Conservation (phyloP, 2,888 invertebrate species). For the Drosophila melanosoma region DNA sequence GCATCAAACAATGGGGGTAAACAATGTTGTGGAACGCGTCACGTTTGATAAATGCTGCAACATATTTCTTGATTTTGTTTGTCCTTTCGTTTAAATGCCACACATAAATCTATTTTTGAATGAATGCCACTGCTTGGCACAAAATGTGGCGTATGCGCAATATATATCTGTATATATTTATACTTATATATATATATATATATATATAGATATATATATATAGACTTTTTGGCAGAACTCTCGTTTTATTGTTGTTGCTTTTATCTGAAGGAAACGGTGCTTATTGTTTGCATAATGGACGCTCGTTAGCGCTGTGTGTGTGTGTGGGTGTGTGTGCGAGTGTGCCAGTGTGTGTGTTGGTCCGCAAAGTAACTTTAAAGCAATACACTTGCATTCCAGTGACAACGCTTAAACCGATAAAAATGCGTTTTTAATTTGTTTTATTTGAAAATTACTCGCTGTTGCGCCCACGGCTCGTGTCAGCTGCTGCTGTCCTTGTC, state of each 20-base stretch:
- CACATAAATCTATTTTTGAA: slow-evolving; percentile 83
- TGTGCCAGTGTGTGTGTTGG: slow-evolving; percentile 12
- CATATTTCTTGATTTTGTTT: slow-evolving; percentile 68
- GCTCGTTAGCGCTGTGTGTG: slow-evolving; percentile 75
- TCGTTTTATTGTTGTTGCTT: slow-evolving; percentile 39
- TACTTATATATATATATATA: slow-evolving; percentile 15
- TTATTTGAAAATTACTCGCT: slow-evolving; percentile 44
- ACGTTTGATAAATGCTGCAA: slow-evolving; percentile 76
- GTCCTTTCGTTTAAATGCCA: slow-evolving; percentile 73
- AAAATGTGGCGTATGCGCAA: slow-evolving; percentile 69
- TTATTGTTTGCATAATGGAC: slow-evolving; percentile 82
- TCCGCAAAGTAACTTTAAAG: slow-evolving; percentile 25
- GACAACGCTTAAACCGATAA: slow-evolving; percentile 81
- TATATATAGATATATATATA: not conserved
- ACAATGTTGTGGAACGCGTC: slow-evolving; percentile 62
- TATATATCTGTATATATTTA: slow-evolving; percentile 31
- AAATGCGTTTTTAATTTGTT: slow-evolving; percentile 85
- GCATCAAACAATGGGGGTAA: slow-evolving; percentile 20
- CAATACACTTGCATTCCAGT: slow-evolving; percentile 27
- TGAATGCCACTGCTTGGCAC: slow-evolving; percentile 60
- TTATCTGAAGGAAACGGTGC: slow-evolving; percentile 73
- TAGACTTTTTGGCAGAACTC: slow-evolving; percentile 40
- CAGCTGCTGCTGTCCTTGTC: slow-evolving; percentile 42
- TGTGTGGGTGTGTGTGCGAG: slow-evolving; percentile 10
- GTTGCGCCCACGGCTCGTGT: slow-evolving; percentile 18